Base-by-base conservation (phyloP, 1,140 invertebrate species). In the Lethrus apterus region DNA sequence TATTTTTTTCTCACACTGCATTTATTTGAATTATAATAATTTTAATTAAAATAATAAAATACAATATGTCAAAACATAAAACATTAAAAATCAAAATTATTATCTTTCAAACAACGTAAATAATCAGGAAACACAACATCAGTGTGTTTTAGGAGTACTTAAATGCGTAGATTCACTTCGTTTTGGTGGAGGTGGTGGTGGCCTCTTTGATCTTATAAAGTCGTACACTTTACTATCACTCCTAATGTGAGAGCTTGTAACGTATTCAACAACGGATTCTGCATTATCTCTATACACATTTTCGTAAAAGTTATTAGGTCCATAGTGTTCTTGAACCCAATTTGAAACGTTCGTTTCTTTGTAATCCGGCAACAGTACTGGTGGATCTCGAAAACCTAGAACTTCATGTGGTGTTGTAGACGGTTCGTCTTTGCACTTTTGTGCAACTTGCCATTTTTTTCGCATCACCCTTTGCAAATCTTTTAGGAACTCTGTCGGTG, bases 391-490 rank as follows among this genome's bases (percentile, higher is more conserved):
- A 58, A 94, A 93, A 1, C 91, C 91, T 0, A 94, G 73, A 0
- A 94, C 89, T 60, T 93, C 87, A 60, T 92, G 88, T 0, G 90
- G 89, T 13, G 86, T 90, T 0, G 86, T 88, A 8, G 83, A 79
- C 11, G 80, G 77, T 61, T 93, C 88, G 1, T 83, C 63, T 66
- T 89, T 89, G 60, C 90, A 92, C 58, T 93, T 93, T 53, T 94
- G 88, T 0, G 89, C 87, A 1, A 91, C 87, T 60, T 92, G 88
- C 89, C 90, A 93, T 59, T 94, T 94, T 54, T 93, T 92, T 35
- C 86, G 77, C 86, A 93, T 93, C 0, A 93, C 89, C 33, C 89
- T 71, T 55, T 93, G 89, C 4, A 93, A 70, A 66, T 93, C 89
- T 60, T 83, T 83, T 5, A 93, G 69, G 56, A 94, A 93, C 32